Evolutionary conservation across 1,140 invertebrate species (phyloP).

Genomic region (Danaus plexippus): DNA sequence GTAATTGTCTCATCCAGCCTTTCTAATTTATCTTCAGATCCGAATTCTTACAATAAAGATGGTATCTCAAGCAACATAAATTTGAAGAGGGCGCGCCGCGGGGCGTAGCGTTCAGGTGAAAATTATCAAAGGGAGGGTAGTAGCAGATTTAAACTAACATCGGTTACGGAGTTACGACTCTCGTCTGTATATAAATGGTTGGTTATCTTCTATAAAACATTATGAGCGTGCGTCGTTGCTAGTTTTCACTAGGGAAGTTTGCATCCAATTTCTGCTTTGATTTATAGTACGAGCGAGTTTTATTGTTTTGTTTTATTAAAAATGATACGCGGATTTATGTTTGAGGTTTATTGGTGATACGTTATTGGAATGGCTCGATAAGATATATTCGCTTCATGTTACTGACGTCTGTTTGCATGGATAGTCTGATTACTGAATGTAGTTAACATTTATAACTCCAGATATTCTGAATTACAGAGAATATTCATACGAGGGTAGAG

Average conservation of each 20-base stretch:
- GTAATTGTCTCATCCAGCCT: constrained; percentile 23
- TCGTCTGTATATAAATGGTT: constrained; percentile 29
- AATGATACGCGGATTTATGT: not conserved
- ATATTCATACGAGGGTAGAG: no score
- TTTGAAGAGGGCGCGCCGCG: constrained; percentile 39
- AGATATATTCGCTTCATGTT: no score
- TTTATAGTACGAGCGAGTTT: constrained; percentile 7
- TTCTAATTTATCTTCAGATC: constrained; percentile 24
- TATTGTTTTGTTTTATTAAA: not conserved
- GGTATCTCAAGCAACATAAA: constrained; percentile 59
- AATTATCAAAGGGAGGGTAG: constrained; percentile 58
- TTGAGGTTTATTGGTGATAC: no score
- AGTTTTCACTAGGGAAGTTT: constrained; percentile 21
- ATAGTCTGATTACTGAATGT: no score
- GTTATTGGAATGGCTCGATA: no score
- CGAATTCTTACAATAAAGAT: constrained; percentile 50
- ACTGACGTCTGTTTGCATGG: no score
- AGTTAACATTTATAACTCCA: no score
- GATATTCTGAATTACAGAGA: no score
- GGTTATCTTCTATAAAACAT: constrained; percentile 39
- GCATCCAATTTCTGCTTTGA: constrained; percentile 9
- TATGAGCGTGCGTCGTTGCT: constrained; percentile 29
- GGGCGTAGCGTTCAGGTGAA: constrained; percentile 50
- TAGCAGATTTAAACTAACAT: constrained; percentile 62
- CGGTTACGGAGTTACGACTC: constrained; percentile 33